Percentiles rank a stretch among this genome's conserved stretches.
phyloP scores from a whole-genome alignment of 2,888 invertebrate genomes.

The Keiferia lycopersicella region DNA sequence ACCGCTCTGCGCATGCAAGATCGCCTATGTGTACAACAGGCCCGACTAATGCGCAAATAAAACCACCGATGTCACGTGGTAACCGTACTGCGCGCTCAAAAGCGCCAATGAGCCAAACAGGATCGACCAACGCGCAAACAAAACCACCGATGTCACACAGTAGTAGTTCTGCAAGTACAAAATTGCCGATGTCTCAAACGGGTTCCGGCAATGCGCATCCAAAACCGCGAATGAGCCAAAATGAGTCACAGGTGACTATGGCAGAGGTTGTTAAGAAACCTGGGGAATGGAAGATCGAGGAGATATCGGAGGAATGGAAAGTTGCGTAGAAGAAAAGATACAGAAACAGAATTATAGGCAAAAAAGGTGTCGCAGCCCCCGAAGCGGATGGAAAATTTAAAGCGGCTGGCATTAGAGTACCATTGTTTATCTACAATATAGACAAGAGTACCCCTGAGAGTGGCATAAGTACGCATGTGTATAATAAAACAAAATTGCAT shows the following conservation, averaged over 20 bases:
- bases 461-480: neutral
- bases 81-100: too few relatives aligned
- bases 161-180: neutral
- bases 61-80: too few relatives aligned
- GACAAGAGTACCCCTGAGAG: neutral
- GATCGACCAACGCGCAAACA: neutral
- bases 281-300: neutral
- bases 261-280: constrained; percentile 3
- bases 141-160: constrained; percentile 8
- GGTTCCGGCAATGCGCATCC: neutral
- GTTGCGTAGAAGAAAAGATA: neutral
- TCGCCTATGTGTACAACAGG: too few relatives aligned
- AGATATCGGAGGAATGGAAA: neutral
- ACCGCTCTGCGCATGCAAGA: too few relatives aligned
- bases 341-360: constrained; percentile 7
- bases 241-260: neutral
- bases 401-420: constrained; percentile 10
- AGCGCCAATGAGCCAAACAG: too few relatives aligned
- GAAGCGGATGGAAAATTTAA: constrained; percentile 5
- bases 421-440: constrained; percentile 13
- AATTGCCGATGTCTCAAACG: neutral
- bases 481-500: neutral
- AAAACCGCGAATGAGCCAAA: neutral
- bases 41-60: too few relatives aligned
- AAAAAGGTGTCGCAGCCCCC: neutral